Base-by-base conservation (phyloP, 2,797 vertebrate genomes). In the Hypotaenidia okinawae region DNA sequence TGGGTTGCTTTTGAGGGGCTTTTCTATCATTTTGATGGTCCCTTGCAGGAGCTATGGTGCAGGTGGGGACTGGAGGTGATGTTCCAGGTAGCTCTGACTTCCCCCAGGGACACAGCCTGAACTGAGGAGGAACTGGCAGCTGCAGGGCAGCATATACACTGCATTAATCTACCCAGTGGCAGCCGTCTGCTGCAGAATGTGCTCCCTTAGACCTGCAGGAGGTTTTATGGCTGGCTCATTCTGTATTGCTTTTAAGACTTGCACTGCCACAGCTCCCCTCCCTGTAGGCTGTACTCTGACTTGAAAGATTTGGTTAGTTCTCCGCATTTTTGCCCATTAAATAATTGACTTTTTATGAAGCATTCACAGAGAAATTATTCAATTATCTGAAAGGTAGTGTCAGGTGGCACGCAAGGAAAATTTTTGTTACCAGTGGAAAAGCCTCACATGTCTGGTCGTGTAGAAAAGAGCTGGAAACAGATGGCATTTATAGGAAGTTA, bases 281-380 rank as follows among this genome's bases (percentile, higher is more conserved):
- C 43, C 72, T 79, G 30, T n/a, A 58, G 63, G 35, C 18, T 0
- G 0, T 63, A 9, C 10, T 55, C 27, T 25, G 27, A 64, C 27
- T 75, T 21, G 25, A n/a, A 86, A 73, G 73, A 77, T 59, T 80
- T 25, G 28, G 37, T 51, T 78, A 49, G 5, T 32, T 81, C 18
- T 78, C 61, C 83, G 23, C 13, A 49, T 3, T 28, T 77, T 45
- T 52, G 10, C 18, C 3, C 11, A 45, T 37, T 63, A 79, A 83
- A 91, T 58, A 90, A 81, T 45, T 79, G 57, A 43, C 16, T 79
- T 87, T 95, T 95, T 89, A 82, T 76, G 74, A 47, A 73, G 5
- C 22, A 70, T 70, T 87, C n/a, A 52, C 55, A 70, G 15, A 73
- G 63, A 79, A 93, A 89, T 70, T 95, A 91, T 89, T 92, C 92